Evolutionary conservation across 2,113 vertebrate species (phyloP).

Genomic region (Eulemur rufifrons): DNA sequence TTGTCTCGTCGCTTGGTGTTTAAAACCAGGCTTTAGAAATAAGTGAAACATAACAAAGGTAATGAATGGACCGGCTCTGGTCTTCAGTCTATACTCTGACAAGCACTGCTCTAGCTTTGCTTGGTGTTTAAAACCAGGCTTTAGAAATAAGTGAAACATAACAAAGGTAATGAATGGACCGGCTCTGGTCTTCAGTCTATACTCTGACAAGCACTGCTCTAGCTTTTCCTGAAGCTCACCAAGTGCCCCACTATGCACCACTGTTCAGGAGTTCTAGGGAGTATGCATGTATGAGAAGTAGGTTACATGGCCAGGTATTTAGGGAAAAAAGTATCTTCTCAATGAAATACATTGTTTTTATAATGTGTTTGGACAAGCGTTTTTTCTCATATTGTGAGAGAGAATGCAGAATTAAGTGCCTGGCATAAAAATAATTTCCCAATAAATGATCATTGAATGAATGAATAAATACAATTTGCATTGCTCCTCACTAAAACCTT

Average conservation of each 20-base stretch:
- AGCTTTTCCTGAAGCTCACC: not conserved
- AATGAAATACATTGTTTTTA: not conserved
- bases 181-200: fast-evolving
- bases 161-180: not conserved
- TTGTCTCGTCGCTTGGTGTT: fast-evolving
- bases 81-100: no score
- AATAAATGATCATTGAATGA: not conserved
- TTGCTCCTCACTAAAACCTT: not conserved
- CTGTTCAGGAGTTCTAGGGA: not conserved
- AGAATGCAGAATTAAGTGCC: not conserved
- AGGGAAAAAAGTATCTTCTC: not conserved
- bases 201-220: not conserved
- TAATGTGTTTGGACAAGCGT: not conserved
- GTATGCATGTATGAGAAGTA: not conserved
- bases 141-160: not conserved
- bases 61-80: fast-evolving
- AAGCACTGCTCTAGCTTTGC: not conserved
- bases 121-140: not conserved
- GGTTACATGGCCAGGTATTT: not conserved
- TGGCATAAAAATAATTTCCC: not conserved
- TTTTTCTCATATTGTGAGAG: not conserved
- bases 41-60: not conserved
- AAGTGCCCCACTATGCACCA: not conserved
- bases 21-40: not conserved
- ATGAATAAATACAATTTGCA: not conserved